Evolutionary conservation across 2,797 vertebrate species (phyloP), one percentile per base, ranked within the genome.

Genomic region (Tadarida brasiliensis): DNA sequence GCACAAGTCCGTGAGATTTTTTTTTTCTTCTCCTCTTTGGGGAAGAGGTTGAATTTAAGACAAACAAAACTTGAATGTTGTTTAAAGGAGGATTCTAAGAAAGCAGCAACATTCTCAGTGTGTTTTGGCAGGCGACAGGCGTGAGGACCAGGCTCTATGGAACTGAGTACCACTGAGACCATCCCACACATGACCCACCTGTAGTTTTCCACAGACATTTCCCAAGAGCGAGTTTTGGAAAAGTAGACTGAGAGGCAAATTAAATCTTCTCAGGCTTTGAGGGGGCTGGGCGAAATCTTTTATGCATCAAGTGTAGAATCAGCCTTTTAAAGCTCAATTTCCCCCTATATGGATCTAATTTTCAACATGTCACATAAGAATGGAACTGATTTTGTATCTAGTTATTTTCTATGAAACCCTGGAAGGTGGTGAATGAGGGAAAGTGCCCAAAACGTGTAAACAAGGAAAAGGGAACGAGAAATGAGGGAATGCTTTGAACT

Each of bases 41-140:
- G 91, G 76, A 96, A 89, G 68, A 97, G 77, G 61, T 0, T 96
- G 92, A 30, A 71, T 85, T 93, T 94, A 81, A 89, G 92, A 95
- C 93, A 88, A 65, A 82, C 35, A 65, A 88, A 82, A 70, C 26
- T 9, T 74, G 95, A 54, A 51, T 35, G 70, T 24, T 56, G 57
- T n/a, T 86, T 70, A 61, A 35, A 54, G 81, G 83, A 94, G 87
- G 56, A 77, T 59, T 59, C 51, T 24, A 67, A 92, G 90, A 90
- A 63, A 95, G 91, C 90, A 92, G 95, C 82, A 54, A 78, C 73
- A 47, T 90, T 90, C 85, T 59, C 11, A 28, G 87, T 89, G 83
- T 94, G 92, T 74, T 77, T 86, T 39, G 73, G 85, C 33, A 94
- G 94, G 91, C 20, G 28, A 47, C 1, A 76, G 80, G 67, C 10